These are phyloP conservation scores for Halictus ligatus DNA, from an alignment of 2,888 invertebrate genomes.

Conservation along the genomic window DNA sequence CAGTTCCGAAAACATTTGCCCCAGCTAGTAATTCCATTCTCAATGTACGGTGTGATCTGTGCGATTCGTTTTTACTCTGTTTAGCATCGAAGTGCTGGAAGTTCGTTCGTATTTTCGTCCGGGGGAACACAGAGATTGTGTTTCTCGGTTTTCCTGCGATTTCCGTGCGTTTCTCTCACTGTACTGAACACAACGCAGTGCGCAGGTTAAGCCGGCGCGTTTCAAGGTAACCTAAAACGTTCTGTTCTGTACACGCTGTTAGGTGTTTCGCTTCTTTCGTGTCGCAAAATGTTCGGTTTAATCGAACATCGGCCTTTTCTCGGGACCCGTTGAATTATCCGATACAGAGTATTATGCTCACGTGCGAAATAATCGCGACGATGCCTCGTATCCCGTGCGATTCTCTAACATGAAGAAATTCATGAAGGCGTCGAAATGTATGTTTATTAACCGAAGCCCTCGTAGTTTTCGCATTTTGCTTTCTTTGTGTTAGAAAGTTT, in stretches of 20 bases:
- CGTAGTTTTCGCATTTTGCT: conserved; percentile 11
- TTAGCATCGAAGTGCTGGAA: conserved; percentile 43
- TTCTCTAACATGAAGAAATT: conserved; percentile 52
- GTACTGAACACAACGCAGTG: conserved; percentile 58
- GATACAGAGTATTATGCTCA: not conserved
- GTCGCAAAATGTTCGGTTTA: not conserved
- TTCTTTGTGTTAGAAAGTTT: conserved; percentile 12
- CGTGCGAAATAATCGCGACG: conserved; percentile 14
- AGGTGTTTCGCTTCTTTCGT: conserved; percentile 34
- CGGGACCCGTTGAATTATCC: not conserved
- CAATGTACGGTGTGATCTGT: conserved; percentile 73
- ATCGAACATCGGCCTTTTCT: not conserved
- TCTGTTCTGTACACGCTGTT: conserved; percentile 63
- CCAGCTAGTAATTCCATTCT: conserved; percentile 79
- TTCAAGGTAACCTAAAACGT: conserved; percentile 83
- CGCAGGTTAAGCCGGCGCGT: conserved; percentile 81
- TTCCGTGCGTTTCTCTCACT: conserved; percentile 48
- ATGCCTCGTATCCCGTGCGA: conserved; percentile 40
- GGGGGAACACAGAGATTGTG: conserved; percentile 29
- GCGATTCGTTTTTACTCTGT: conserved; percentile 63
- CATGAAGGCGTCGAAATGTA: conserved; percentile 60
- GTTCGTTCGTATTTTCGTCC: conserved; percentile 43
- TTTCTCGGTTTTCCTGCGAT: conserved; percentile 43
- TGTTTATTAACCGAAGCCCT: conserved; percentile 48
- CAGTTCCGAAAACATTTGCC: conserved; percentile 82